Evolutionary conservation across 2,888 invertebrate genomes (phyloP).

Genomic region (Anthophora plumipes): DNA sequence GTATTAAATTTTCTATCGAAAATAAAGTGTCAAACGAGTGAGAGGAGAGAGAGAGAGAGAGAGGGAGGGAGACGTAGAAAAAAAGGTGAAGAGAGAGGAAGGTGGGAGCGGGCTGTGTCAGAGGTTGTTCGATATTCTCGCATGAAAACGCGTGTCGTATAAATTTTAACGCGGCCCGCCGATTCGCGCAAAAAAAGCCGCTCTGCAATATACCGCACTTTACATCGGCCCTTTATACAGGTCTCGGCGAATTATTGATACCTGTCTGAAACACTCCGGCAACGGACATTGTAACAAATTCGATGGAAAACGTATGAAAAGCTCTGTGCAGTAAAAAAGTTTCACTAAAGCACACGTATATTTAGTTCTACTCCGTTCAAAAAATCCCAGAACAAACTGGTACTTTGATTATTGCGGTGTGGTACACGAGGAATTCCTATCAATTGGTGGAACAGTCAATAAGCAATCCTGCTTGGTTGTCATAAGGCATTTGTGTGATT

Average conservation of each 20-base stretch:
- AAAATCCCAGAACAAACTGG: background rate
- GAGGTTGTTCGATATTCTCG: constrained; percentile 60
- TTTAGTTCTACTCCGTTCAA: background rate
- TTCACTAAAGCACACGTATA: background rate
- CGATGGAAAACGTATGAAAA: background rate
- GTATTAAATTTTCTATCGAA: constrained; percentile 65
- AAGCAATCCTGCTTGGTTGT: too few relatives aligned
- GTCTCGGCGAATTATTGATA: constrained; percentile 46
- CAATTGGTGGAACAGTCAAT: too few relatives aligned
- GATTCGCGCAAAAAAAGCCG: constrained; percentile 37
- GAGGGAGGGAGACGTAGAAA: background rate
- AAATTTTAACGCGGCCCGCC: constrained; percentile 63
- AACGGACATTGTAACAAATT: background rate
- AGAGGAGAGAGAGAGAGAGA: background rate
- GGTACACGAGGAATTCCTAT: too few relatives aligned
- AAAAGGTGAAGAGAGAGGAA: background rate
- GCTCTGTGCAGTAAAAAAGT: background rate
- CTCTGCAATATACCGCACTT: constrained; percentile 29
- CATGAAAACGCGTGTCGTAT: constrained; percentile 67
- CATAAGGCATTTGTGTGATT: too few relatives aligned
- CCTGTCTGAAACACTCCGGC: constrained; percentile 19
- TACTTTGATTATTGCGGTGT: too few relatives aligned
- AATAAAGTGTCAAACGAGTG: constrained; percentile 57
- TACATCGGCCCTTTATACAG: constrained; percentile 52
- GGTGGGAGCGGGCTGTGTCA: constrained; percentile 21